Evolutionary conservation across 2,888 invertebrate genomes (phyloP).

Genomic region (Operophtera brumata): DNA sequence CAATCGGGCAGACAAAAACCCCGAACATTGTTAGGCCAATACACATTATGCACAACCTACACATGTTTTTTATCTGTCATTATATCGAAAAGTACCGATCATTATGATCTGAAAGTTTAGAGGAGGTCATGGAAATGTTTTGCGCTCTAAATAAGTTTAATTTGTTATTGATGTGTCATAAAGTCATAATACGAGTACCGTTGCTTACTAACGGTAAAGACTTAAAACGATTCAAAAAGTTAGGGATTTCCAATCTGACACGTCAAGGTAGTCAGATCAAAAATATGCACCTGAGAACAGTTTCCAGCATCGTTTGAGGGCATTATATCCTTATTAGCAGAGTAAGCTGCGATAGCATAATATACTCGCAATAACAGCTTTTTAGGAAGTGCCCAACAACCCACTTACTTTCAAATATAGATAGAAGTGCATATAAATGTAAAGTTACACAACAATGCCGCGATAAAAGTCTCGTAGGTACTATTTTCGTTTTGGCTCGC

Average conservation of each 20-base stretch:
- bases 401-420: conserved; percentile 7
- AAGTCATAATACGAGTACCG: conserved; percentile 1
- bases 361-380: conserved; percentile 12
- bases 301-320: conserved; percentile 2
- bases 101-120: conserved; percentile 22
- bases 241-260: neutral
- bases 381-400: conserved; percentile 8
- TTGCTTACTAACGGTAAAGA: conserved; percentile 4
- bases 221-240: neutral
- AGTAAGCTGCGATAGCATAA: conserved; percentile 15
- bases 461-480: conserved; percentile 18
- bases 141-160: conserved; percentile 1
- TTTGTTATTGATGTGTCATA: conserved; percentile 11
- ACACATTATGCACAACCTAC: conserved; percentile 19
- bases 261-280: neutral
- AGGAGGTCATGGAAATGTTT: conserved; percentile 19
- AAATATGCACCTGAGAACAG: conserved; percentile 4
- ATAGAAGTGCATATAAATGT: conserved; percentile 7
- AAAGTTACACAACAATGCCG: conserved; percentile 12
- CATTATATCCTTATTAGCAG: conserved; percentile 5
- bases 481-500: conserved; percentile 23
- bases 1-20: conserved; percentile 21
- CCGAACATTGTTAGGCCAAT: conserved; percentile 20
- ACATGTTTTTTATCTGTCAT: conserved; percentile 18
- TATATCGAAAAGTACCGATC: conserved; percentile 17